phyloP scores from a whole-genome alignment of 92 coral and sea anemone species.

The Paramuricea clavata region DNA sequence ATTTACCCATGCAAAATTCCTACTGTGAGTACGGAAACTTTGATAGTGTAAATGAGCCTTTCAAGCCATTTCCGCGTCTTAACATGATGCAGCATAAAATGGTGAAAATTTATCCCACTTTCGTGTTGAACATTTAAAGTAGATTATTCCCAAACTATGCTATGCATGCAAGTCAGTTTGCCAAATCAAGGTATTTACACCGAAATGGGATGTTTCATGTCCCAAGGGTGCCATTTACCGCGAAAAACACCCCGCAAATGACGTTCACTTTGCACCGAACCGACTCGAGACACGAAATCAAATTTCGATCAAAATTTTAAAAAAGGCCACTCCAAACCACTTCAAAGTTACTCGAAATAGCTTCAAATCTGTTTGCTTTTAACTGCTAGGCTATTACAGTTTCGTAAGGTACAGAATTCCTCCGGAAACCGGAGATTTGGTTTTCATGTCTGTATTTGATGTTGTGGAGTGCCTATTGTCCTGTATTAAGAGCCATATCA shows the following conservation, averaged over 20 bases:
- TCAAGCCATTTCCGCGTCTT: not conserved
- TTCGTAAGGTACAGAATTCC: not conserved
- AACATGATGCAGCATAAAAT: not conserved
- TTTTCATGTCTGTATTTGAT: constrained; percentile 15
- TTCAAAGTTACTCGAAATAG: not conserved
- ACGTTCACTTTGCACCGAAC: not conserved
- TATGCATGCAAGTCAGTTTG: not conserved
- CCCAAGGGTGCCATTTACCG: not conserved
- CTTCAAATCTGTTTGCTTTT: not conserved
- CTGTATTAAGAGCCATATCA: not conserved
- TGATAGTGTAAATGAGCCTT: no score
- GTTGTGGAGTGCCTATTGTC: not conserved
- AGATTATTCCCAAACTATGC: not conserved
- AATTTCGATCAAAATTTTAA: not conserved
- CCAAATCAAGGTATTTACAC: not conserved
- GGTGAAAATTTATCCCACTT: not conserved
- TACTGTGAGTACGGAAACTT: no score
- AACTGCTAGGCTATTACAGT: not conserved
- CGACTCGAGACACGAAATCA: constrained; percentile 18
- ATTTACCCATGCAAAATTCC: no score
- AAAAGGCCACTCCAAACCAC: not conserved
- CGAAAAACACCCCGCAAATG: constrained; percentile 13
- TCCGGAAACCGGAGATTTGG: constrained; percentile 16
- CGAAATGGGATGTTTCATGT: constrained; percentile 1
- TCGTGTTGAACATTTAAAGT: not conserved